A percentile compares a stretch with the other conserved stretches of the same genome.
Evolutionary conservation across 2,797 vertebrate species (phyloP).

Genomic region (Myotis vivesi): DNA sequence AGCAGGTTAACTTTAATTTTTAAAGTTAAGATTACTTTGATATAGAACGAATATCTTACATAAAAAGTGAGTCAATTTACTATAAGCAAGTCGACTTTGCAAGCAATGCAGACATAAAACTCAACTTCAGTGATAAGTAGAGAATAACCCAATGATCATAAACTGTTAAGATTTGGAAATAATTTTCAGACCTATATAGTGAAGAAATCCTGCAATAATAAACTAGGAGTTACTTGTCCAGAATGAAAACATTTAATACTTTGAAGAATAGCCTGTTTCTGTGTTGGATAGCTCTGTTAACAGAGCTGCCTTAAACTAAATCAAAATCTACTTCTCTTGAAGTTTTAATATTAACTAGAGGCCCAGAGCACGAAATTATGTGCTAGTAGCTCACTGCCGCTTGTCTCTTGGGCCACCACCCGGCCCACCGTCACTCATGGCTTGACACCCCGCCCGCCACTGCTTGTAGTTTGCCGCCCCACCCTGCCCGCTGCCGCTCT

Average conservation of each 20-base stretch:
- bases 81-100: neutral
- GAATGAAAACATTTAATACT: neutral
- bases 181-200: neutral
- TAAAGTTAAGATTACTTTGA: conserved; percentile 12
- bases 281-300: neutral
- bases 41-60: neutral
- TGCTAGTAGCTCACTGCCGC: no score
- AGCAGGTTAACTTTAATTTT: neutral
- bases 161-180: neutral
- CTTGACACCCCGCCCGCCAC: no score
- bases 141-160: neutral
- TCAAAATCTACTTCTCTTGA: neutral
- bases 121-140: neutral
- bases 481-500: no score
- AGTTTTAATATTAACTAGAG: neutral
- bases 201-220: neutral
- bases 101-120: neutral
- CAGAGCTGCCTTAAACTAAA: neutral
- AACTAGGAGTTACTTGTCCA: neutral
- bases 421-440: no score
- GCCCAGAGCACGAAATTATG: no score
- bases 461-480: no score
- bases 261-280: neutral
- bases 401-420: no score
- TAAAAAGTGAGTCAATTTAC: neutral